A percentile compares a stretch with the other conserved stretches of the same genome.
Conservation (phyloP, 2,797 vertebrate species). For the Neosilurus mollespiculum region DNA sequence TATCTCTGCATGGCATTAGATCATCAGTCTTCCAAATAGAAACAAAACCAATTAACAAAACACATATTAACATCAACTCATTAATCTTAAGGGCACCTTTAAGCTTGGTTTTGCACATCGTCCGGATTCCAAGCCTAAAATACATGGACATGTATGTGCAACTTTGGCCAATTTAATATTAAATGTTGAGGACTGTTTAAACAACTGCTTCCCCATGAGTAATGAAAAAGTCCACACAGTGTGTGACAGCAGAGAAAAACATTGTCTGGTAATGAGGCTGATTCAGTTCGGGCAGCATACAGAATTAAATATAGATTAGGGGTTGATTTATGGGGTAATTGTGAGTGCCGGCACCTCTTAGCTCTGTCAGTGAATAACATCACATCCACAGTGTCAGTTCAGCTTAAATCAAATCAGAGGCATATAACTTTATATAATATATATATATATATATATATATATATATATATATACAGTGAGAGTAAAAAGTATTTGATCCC, state of each 20-base stretch:
- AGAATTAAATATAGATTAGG: slow-evolving; percentile 37
- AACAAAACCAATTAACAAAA: background rate
- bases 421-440: background rate
- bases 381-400: background rate
- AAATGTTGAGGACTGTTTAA: slow-evolving; percentile 14
- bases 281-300: slow-evolving; percentile 44
- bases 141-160: background rate
- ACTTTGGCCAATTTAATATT: slow-evolving; percentile 21
- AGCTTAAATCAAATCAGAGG: slow-evolving; percentile 3
- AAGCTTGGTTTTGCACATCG: background rate
- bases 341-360: slow-evolving; percentile 24
- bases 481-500: no score
- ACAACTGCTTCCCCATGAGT: slow-evolving; percentile 14
- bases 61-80: background rate
- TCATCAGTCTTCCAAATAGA: background rate
- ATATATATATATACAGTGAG: no score
- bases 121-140: background rate
- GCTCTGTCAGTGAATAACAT: slow-evolving; percentile 35
- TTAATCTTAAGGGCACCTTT: background rate
- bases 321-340: slow-evolving; percentile 40
- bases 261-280: slow-evolving; percentile 39
- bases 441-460: no score
- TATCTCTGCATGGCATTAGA: background rate
- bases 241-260: slow-evolving; percentile 44
- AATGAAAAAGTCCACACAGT: slow-evolving; percentile 35